Evolutionary conservation across 2,888 invertebrate genomes (phyloP), one percentile per base, ranked within the genome.

Genomic region (Eupithecia insigniata): DNA sequence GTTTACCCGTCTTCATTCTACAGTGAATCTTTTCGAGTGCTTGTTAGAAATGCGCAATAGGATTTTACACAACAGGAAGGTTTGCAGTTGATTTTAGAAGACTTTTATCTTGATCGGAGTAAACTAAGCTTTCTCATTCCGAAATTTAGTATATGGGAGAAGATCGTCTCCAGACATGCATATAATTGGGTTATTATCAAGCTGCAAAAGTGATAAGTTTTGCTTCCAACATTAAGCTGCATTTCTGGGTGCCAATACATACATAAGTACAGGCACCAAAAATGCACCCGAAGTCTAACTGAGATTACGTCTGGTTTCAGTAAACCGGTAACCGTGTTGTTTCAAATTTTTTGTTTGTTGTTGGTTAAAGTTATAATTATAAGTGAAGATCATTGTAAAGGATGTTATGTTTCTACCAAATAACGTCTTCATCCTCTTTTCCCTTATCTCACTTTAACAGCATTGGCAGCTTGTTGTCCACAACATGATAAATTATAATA

Each of bases 1-100:
- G 64, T 62, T 69, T 71, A 67, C 55, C 69, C 66, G 66, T 74
- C 71, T 73, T 74, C 70, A 76, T 70, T 72, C 64, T 68, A 67
- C 58, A 64, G 64, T 76, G 72, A 65, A 67, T 72, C 70, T 76
- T 69, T 66, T 70, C 64, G 67, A 76, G 73, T 69, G 32, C 64
- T 73, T 64, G 62, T 39, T 70, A 68, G 62, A 66, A 70, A 70
- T 60, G 65, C 36, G 64, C 69, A 68, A 43, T 70, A 65, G 65
- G 62, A 64, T 69, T 64, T n/a, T 69, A 43, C 34, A 66, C 65
- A 28, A 66, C 14, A 68, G 55, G 43, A 30, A 36, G 64, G 18
- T 65, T 28, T 34, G 22, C 46, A 66, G 18, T 28, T 36, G 58
- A 67, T 67, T 67, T 60, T 36, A 39, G 22, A 51, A 32, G 61